Evolutionary conservation across 2,113 vertebrate genomes (phyloP).

Genomic region (Laticauda colubrina): DNA sequence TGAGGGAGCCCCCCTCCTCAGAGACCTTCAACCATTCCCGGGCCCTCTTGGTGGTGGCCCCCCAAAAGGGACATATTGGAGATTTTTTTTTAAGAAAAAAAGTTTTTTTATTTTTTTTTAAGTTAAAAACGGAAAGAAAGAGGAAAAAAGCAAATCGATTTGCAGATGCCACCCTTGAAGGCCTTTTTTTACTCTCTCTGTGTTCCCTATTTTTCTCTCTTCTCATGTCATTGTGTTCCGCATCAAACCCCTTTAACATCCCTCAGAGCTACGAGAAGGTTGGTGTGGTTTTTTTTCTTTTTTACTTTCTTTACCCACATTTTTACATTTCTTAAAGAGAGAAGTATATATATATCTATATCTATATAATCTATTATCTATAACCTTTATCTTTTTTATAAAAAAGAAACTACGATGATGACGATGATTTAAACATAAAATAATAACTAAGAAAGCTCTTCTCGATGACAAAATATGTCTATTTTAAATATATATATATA

Average conservation of each 20-base stretch:
- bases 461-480: not conserved
- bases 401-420: slow-evolving; percentile 10
- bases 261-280: slow-evolving; percentile 99
- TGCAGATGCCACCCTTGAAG: slow-evolving; percentile 98
- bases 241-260: slow-evolving; percentile 99
- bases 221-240: slow-evolving; percentile 99
- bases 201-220: slow-evolving; percentile 98
- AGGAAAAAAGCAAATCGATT: slow-evolving; percentile 70
- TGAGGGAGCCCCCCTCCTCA: not conserved
- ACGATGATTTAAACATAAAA: slow-evolving; percentile 39
- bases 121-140: slow-evolving; percentile 57
- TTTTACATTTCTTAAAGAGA: slow-evolving; percentile 79
- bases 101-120: slow-evolving; percentile 40
- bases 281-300: slow-evolving; percentile 99
- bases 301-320: slow-evolving; percentile 99
- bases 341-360: not conserved
- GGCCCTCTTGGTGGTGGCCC: slow-evolving; percentile 32
- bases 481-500: not conserved
- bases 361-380: not conserved
- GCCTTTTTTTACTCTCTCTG: slow-evolving; percentile 99
- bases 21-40: not conserved
- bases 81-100: not conserved
- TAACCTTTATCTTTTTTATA: not conserved
- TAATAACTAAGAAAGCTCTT: not conserved
- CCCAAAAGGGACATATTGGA: not conserved